Evolutionary conservation across 2,888 invertebrate genomes (phyloP), one percentile per base, ranked within the genome.

Genomic region (Diachrysia chrysitis): DNA sequence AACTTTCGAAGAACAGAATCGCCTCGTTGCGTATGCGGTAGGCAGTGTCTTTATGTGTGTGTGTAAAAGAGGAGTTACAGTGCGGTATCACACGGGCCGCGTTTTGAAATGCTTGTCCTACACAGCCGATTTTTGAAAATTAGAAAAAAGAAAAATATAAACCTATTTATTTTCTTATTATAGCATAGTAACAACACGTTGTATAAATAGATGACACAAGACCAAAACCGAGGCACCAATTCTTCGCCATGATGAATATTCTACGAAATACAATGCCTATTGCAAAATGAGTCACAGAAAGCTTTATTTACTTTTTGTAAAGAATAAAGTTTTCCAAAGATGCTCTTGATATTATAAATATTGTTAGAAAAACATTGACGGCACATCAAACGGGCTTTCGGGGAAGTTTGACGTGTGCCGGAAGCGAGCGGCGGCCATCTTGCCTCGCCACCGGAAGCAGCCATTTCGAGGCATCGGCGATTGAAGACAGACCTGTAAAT

Each of bases 401-500:
- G 78, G 78, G 82, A 84, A 87, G 84, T 91, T 89, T 92, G 92
- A 91, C 89, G 86, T 85, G 78, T 79, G 79, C 88, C 92, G 94
- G 94, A 93, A 93, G 88, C 86, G 73, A 79, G 80, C 84, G 86
- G 83, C 90, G 87, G 92, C 93, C 93, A 93, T 93, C 93, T 90
- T 90, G 89, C 83, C 80, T 84, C 85, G 85, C 85, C 83, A 87
- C 88, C 93, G 94, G 94, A 94, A 90, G 90, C 83, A 88, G 90
- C 92, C 93, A 93, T 94, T 94, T 93, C 90, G 91, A 92, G 88
- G 91, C 91, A 90, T 90, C 92, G 90, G 87, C 90, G 90, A 93
- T 93, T 92, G 92, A 85, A 85, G 83, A 71, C 79, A 87, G 89
- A 71, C 32, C 32, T 85, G n/a, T 0, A 37, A 86, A 84, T 0